A percentile compares a stretch with the other conserved stretches of the same genome.
Evolutionary conservation across 2,113 vertebrate species (phyloP).

Genomic region (Pseudolaguvia tuberculata): DNA sequence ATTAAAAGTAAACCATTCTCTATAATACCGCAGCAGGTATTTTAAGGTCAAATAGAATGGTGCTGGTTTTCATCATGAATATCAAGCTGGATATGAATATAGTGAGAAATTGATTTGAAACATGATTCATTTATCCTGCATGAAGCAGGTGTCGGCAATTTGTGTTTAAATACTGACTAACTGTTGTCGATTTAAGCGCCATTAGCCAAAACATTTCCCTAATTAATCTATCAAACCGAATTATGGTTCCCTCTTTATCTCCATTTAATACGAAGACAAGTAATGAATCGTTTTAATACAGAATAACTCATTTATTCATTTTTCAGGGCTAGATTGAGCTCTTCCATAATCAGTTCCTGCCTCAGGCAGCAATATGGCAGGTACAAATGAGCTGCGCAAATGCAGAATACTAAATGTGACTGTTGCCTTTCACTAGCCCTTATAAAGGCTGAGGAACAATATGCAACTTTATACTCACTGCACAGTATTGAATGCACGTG

Average conservation of each 20-base stretch:
- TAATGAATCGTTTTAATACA: conserved; percentile 27
- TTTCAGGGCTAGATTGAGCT: conserved; percentile 36
- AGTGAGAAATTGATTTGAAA: too few species aligned
- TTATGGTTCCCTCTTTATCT: conserved; percentile 1
- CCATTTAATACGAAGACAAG: conserved; percentile 12
- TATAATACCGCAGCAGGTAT: background rate
- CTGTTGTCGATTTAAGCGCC: conserved; percentile 4
- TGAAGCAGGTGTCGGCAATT: conserved; percentile 1
- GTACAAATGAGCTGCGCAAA: conserved; percentile 38
- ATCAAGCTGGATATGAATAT: background rate
- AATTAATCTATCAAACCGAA: conserved; percentile 17
- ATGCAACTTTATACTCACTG: background rate
- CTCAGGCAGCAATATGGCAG: conserved; percentile 45
- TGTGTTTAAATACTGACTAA: conserved; percentile 17
- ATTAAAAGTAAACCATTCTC: background rate
- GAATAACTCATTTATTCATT: conserved; percentile 34
- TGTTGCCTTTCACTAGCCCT: conserved; percentile 15
- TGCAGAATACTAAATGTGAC: conserved; percentile 24
- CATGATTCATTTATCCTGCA: background rate
- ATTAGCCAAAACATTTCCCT: conserved; percentile 2
- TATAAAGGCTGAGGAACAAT: background rate
- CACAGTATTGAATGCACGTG: background rate
- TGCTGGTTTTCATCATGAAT: background rate
- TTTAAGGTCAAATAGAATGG: background rate
- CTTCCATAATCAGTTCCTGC: conserved; percentile 34